phyloP scores from a whole-genome alignment of 2,888 invertebrate species.

The Hanleya hanleyi region DNA sequence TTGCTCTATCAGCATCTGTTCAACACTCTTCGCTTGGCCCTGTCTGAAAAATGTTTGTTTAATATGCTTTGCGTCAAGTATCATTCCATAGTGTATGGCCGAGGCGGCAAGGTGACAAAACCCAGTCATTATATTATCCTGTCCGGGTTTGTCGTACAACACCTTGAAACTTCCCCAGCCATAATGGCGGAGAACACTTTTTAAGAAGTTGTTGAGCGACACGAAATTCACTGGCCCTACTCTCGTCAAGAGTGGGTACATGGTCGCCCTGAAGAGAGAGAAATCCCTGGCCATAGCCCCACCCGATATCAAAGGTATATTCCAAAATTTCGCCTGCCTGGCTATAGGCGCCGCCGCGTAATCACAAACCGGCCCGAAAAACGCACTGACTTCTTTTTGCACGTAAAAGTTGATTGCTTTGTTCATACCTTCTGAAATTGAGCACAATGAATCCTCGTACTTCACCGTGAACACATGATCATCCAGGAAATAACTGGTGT shows the following conservation, averaged over 20 bases:
- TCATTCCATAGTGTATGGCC: conserved; percentile 79
- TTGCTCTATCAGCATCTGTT: conserved; percentile 47
- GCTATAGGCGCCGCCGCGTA: conserved; percentile 91
- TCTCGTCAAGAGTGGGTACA: conserved; percentile 84
- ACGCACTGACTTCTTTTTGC: conserved; percentile 52
- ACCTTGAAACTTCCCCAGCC: conserved; percentile 75
- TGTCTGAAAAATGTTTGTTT: conserved; percentile 52
- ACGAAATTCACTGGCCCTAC: conserved; percentile 61
- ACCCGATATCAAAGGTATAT: conserved; percentile 87
- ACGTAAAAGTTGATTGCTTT: conserved; percentile 60
- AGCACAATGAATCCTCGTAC: conserved; percentile 58
- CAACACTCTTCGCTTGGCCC: conserved; percentile 35
- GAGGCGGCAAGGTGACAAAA: conserved; percentile 87
- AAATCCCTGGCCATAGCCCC: conserved; percentile 61
- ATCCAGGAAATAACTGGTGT: conserved; percentile 28
- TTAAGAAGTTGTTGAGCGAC: conserved; percentile 48
- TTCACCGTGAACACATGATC: conserved; percentile 37
- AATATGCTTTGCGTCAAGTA: conserved; percentile 30
- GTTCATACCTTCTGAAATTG: conserved; percentile 57
- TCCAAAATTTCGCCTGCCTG: conserved; percentile 82
- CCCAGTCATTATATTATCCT: conserved; percentile 79
- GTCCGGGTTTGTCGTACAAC: conserved; percentile 84
- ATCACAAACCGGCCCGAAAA: conserved; percentile 70
- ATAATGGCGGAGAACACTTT: conserved; percentile 32
- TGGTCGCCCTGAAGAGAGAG: conserved; percentile 29